Evolutionary conservation across 2,113 vertebrate species (phyloP).

Genomic region (Ardeotis arabs): DNA sequence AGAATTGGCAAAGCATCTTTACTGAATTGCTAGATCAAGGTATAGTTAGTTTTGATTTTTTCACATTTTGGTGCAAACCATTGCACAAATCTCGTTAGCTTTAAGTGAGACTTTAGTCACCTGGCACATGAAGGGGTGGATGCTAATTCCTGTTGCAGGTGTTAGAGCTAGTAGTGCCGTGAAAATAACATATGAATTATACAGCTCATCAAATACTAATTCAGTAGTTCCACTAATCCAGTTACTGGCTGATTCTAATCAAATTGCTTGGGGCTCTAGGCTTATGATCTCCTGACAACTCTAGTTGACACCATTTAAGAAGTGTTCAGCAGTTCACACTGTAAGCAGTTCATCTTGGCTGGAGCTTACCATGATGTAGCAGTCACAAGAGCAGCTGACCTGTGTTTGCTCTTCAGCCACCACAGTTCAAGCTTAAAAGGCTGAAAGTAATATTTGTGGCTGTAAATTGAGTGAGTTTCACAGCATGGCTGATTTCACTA

Average conservation of each 20-base stretch:
- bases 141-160: background rate
- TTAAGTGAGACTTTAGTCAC: background rate
- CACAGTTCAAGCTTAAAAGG: background rate
- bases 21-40: background rate
- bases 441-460: background rate
- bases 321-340: background rate
- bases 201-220: slow-evolving; percentile 47
- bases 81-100: background rate
- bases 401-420: slow-evolving; percentile 12
- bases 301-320: slow-evolving; percentile 50
- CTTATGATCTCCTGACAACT: slow-evolving; percentile 54
- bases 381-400: slow-evolving; percentile 3
- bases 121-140: background rate
- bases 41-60: background rate
- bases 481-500: background rate
- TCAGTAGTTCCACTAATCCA: slow-evolving; percentile 34
- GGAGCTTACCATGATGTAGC: background rate
- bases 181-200: background rate
- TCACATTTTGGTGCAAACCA: background rate
- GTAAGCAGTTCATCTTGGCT: background rate
- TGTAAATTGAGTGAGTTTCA: background rate
- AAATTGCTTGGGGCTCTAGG: slow-evolving; percentile 52
- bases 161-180: background rate
- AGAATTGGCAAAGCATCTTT: background rate
- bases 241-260: slow-evolving; percentile 51